Evolutionary conservation across 2,797 vertebrate genomes (phyloP).

Genomic region (Notoglanidium macrostoma): DNA sequence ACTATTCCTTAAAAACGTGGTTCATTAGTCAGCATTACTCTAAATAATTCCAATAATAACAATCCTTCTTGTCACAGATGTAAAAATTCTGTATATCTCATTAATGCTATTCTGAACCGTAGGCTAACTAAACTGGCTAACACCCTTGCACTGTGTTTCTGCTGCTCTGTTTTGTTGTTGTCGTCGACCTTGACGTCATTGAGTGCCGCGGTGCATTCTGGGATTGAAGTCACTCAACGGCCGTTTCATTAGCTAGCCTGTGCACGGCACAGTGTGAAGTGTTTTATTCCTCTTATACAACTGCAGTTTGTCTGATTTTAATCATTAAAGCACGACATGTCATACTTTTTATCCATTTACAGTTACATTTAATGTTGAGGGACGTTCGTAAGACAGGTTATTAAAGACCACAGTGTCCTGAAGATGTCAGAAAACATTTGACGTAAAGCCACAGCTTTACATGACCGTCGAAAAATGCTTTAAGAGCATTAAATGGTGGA

Average conservation of each 20-base stretch:
- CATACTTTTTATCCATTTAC: background rate
- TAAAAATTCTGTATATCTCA: background rate
- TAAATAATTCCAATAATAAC: too few relatives aligned
- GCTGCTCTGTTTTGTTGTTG: slow-evolving; percentile 79
- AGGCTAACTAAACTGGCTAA: slow-evolving; percentile 61
- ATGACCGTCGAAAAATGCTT: too few relatives aligned
- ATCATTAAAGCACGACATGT: too few relatives aligned
- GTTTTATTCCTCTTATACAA: background rate
- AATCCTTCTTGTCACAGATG: background rate
- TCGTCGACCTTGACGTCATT: slow-evolving; percentile 72
- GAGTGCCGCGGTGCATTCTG: slow-evolving; percentile 31
- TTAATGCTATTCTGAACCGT: slow-evolving; percentile 53
- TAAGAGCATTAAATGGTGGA: too few relatives aligned
- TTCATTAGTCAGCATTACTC: too few relatives aligned
- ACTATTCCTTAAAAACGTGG: background rate
- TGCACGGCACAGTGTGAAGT: background rate
- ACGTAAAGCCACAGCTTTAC: background rate
- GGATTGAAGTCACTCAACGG: background rate
- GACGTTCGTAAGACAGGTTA: too few relatives aligned
- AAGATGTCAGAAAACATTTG: background rate
- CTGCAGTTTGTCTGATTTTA: background rate
- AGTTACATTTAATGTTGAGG: background rate
- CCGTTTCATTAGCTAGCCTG: background rate
- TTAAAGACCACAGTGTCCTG: too few relatives aligned
- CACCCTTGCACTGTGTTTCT: slow-evolving; percentile 55